phyloP scores from a whole-genome alignment of 2,888 invertebrate genomes.

The Lasioglossum calceatum region DNA sequence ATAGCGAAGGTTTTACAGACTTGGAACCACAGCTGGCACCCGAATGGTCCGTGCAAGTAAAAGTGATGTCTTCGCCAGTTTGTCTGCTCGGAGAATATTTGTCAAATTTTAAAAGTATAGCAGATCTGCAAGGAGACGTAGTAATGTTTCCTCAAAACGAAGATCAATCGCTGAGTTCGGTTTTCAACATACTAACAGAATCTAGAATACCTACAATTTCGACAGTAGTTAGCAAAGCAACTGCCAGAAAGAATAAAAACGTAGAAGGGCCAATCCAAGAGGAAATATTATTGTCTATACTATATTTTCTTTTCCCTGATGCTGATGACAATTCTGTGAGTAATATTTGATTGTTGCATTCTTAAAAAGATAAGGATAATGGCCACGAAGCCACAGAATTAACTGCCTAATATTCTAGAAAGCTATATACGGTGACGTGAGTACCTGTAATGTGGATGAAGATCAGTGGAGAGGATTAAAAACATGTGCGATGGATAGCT shows the following conservation, averaged over 20 bases:
- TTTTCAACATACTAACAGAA: conserved; percentile 90
- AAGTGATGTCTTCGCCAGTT: conserved; percentile 88
- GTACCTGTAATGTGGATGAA: conserved; percentile 76
- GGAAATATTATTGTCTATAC: conserved; percentile 90
- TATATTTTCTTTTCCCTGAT: conserved; percentile 95
- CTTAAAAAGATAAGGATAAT: background rate
- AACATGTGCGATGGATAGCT: conserved; percentile 91
- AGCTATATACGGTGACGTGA: conserved; percentile 80
- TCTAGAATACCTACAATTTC: conserved; percentile 89
- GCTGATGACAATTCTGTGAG: conserved; percentile 88
- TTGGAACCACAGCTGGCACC: conserved; percentile 94
- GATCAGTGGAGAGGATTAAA: conserved; percentile 86
- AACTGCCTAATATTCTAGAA: conserved; percentile 70
- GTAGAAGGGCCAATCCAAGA: conserved; percentile 92
- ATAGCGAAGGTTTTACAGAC: conserved; percentile 94
- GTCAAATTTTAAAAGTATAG: conserved; percentile 86
- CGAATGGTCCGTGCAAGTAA: conserved; percentile 90
- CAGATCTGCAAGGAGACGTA: conserved; percentile 86
- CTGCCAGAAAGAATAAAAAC: conserved; percentile 85
- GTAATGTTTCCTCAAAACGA: conserved; percentile 77
- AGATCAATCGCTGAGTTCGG: conserved; percentile 83
- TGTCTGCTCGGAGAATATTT: conserved; percentile 93
- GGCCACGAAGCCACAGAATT: background rate
- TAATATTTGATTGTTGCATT: conserved; percentile 8
- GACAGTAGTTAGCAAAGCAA: conserved; percentile 86